Conservation (phyloP, 2,797 vertebrate genomes). For the Morelia viridis region DNA sequence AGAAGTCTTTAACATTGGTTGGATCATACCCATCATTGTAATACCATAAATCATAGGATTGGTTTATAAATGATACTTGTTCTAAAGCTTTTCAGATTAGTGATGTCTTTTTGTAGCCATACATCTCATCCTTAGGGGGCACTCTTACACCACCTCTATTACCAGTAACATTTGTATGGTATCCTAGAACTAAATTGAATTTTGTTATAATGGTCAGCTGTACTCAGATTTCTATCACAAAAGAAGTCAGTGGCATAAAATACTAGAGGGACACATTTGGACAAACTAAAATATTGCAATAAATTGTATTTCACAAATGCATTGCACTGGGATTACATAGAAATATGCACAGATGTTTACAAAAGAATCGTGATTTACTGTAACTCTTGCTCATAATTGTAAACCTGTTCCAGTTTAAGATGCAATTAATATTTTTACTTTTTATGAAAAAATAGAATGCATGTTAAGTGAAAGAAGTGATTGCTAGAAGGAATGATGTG, state of each 20-base stretch:
- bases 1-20: background rate
- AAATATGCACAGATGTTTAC: background rate
- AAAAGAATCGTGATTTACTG: background rate
- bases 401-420: background rate
- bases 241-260: conserved; percentile 10
- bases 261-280: conserved; percentile 40
- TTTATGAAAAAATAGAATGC: background rate
- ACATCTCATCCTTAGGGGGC: conserved; percentile 40
- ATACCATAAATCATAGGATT: background rate
- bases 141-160: conserved; percentile 35
- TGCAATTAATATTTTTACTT: background rate
- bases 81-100: background rate
- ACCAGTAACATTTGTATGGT: background rate
- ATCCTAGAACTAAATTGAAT: background rate
- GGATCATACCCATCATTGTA: background rate
- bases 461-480: background rate
- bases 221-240: conserved; percentile 35
- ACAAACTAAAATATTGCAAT: conserved; percentile 46
- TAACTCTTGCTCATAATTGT: background rate
- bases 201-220: background rate
- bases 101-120: background rate
- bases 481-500: background rate
- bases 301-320: conserved; percentile 50
- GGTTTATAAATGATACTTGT: background rate
- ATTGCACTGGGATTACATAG: conserved; percentile 27